Base-by-base conservation (phyloP, 2,888 invertebrate species). In the Tuberolachnus salignus region DNA sequence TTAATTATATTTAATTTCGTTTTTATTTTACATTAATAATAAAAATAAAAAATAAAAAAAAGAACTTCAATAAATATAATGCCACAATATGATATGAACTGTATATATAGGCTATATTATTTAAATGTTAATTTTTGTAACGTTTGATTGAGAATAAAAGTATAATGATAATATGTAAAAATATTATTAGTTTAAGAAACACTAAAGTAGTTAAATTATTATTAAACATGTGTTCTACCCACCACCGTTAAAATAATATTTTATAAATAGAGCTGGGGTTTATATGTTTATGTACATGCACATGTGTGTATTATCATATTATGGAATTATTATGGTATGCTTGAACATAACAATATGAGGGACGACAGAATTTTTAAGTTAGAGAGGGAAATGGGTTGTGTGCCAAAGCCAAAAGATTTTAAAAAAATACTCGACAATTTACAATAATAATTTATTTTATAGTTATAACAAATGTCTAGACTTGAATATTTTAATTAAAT, bases 111-210 rank as follows among this genome's bases (percentile, higher is more conserved):
- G 51, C 49, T 69, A 67, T 78, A 78, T 78, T 78, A 78, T 78
- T 49, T 69, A 67, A 69, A 78, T 78, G 78, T 78, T 78, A 78
- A 78, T 78, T 69, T 78, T 78, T 78, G 69, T 78, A 78, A 78
- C 59, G 69, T 78, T 78, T 78, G 78, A 78, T 66, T 21, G 55
- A 75, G 61, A 66, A 75, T 75, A 75, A 64, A 67, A 78, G 46
- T 69, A 34, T 57, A 78, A 73, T 73, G 67, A 73, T 73, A 64
- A 53, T 73, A 73, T 73, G 73, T 64, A 53, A 63, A 53, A 73
- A 34, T 72, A 61, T 61, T 61, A 72, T 72, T 72, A 72, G 72
- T 72, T 16, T 72, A 59, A 71, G 57, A 71, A n/a, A 34, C 53
- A 69, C 34, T 53, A 19, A 4, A 34, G 34, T 34, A 34, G 53